Evolutionary conservation across 2,888 invertebrate species (phyloP).

Genomic region (Aphidius colemani): DNA sequence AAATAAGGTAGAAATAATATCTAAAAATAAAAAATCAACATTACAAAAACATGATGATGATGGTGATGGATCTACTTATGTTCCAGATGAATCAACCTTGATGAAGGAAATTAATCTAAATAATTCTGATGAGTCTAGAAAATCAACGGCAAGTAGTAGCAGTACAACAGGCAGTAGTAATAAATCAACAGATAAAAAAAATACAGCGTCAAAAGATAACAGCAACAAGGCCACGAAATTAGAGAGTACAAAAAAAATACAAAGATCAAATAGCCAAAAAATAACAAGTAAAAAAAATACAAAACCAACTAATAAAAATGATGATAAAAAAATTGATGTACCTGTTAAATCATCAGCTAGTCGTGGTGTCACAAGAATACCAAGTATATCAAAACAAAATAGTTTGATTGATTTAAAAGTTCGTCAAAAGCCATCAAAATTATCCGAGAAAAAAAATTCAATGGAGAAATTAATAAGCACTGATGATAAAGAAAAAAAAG

Average conservation of each 20-base stretch:
- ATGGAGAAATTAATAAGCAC: no score
- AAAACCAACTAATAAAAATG: no score
- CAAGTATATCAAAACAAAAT: no score
- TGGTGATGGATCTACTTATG: slow-evolving; percentile 36
- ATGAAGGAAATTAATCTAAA: slow-evolving; percentile 13
- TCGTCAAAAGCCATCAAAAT: no score
- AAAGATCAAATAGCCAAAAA: not conserved
- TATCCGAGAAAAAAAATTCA: no score
- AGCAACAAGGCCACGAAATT: not conserved
- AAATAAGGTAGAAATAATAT: slow-evolving; percentile 34
- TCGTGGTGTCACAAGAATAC: no score
- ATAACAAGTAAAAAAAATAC: not conserved
- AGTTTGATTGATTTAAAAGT: no score
- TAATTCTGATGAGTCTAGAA: not conserved
- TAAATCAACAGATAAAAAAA: not conserved
- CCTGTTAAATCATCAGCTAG: no score
- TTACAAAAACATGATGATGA: slow-evolving; percentile 17
- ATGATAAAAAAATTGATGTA: no score
- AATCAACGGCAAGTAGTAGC: not conserved
- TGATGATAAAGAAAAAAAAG: no score
- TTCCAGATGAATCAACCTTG: slow-evolving; percentile 32
- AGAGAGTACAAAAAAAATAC: not conserved
- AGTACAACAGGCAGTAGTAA: not conserved
- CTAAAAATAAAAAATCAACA: slow-evolving; percentile 32
- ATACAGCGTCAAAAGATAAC: not conserved